Conservation (phyloP, 2,797 vertebrate species). For the Scomberomorus guttatus region DNA sequence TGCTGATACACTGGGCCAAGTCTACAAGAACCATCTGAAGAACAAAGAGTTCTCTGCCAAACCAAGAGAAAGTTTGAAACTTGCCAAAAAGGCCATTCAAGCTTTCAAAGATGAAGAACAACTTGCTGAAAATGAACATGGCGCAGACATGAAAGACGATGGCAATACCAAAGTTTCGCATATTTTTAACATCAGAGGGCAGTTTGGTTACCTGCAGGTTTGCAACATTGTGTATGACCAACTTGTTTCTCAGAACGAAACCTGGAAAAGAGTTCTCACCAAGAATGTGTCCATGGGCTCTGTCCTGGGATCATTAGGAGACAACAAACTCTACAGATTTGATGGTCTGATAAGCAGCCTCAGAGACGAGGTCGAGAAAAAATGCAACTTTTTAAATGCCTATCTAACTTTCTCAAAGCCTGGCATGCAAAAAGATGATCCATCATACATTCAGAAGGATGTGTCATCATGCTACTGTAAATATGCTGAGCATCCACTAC, state of each 20-base stretch:
- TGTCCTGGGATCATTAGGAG: neutral
- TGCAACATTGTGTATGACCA: constrained; percentile 13
- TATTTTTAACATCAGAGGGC: constrained; percentile 20
- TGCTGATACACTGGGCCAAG: constrained; percentile 60
- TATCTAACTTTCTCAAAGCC: constrained; percentile 42
- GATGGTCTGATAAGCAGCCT: neutral
- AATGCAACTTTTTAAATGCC: neutral
- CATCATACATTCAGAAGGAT: neutral
- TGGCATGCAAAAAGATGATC: neutral
- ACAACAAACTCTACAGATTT: constrained; percentile 5
- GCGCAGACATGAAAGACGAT: neutral
- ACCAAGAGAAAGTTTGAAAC: neutral
- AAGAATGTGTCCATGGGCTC: neutral
- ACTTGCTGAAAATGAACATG: constrained; percentile 34
- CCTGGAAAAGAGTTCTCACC: constrained; percentile 14
- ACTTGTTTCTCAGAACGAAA: neutral
- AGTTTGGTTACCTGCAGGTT: constrained; percentile 46
- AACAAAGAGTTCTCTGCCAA: rapidly evolving
- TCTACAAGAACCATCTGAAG: constrained; percentile 46
- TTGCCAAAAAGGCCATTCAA: neutral
- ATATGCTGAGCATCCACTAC: neutral
- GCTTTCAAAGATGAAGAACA: constrained; percentile 44
- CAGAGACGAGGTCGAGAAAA: constrained; percentile 11
- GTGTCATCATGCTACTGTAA: neutral
- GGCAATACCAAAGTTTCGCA: neutral